Evolutionary conservation across 2,888 invertebrate genomes (phyloP).

Genomic region (Lithophane semibrunnea): DNA sequence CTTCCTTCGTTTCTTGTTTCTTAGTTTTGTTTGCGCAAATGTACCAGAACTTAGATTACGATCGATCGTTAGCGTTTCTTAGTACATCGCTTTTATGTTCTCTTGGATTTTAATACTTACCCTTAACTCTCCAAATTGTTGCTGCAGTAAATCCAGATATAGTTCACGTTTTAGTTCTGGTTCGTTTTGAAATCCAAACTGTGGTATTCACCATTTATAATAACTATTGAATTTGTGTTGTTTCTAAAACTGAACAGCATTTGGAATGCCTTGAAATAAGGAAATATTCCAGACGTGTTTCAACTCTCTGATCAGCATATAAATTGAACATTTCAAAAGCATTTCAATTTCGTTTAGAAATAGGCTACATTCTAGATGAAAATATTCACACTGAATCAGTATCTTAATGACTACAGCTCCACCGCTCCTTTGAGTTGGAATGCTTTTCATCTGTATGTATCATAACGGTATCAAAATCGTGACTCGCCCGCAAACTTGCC

Average conservation of each 20-base stretch:
- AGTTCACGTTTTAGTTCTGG: constrained; percentile 12
- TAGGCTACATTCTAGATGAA: constrained; percentile 35
- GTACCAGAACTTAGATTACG: constrained; percentile 72
- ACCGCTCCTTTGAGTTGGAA: constrained; percentile 57
- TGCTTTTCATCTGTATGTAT: constrained; percentile 64
- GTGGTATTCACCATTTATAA: not conserved
- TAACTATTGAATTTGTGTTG: not conserved
- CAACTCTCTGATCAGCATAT: constrained; percentile 13
- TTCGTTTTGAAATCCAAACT: not conserved
- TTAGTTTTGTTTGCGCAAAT: constrained; percentile 74
- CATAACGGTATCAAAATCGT: constrained; percentile 77
- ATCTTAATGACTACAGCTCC: constrained; percentile 37
- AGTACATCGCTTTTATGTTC: constrained; percentile 62
- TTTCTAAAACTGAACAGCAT: not conserved
- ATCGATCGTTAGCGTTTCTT: constrained; percentile 65
- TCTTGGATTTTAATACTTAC: constrained; percentile 56
- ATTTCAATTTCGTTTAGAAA: constrained; percentile 27
- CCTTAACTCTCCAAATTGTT: constrained; percentile 45
- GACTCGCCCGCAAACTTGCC: constrained; percentile 71
- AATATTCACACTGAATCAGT: constrained; percentile 39
- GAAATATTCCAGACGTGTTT: constrained; percentile 15
- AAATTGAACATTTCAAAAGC: constrained; percentile 29
- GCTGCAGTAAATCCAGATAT: constrained; percentile 29
- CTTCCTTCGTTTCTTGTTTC: constrained; percentile 69
- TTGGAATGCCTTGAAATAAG: constrained; percentile 9